These are phyloP conservation scores for Pygocentrus nattereri DNA, from an alignment of 2,797 vertebrate genomes.

Conservation along the genomic window DNA sequence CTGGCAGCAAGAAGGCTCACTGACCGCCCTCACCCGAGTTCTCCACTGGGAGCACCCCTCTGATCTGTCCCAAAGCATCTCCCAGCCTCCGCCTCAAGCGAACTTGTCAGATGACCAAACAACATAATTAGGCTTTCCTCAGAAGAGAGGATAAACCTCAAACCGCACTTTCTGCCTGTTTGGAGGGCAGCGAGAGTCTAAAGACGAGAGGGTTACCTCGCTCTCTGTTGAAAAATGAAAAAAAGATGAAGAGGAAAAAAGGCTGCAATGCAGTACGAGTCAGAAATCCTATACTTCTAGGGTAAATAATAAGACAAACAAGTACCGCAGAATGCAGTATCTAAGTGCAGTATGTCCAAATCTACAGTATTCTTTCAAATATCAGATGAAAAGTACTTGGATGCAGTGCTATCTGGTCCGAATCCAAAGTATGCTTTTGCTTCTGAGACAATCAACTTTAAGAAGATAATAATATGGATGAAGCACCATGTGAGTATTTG, in stretches of 20 bases:
- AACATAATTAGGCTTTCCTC: slow-evolving; percentile 29
- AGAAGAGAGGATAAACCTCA: slow-evolving; percentile 17
- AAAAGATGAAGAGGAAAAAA: not conserved
- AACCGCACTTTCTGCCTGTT: not conserved
- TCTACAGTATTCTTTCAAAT: not conserved
- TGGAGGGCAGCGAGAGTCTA: slow-evolving; percentile 16
- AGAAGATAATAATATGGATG: not conserved
- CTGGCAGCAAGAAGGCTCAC: not conserved
- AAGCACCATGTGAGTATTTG: not conserved
- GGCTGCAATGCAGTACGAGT: slow-evolving; percentile 15
- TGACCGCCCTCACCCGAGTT: not conserved
- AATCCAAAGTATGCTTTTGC: not conserved
- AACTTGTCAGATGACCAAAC: slow-evolving; percentile 25
- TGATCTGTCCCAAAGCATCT: slow-evolving; percentile 15
- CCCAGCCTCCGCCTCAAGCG: not conserved
- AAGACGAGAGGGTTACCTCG: slow-evolving; percentile 26
- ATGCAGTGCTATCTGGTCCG: not conserved
- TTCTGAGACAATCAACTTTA: not conserved
- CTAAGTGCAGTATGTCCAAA: too few relatives aligned
- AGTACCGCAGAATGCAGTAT: slow-evolving; percentile 12
- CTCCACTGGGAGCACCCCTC: slow-evolving; percentile 20
- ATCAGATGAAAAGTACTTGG: not conserved
- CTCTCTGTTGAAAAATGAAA: slow-evolving; percentile 17
- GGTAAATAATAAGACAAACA: not conserved
- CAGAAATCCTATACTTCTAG: not conserved